Evolutionary conservation across 1,140 invertebrate species (phyloP).

Genomic region (Drosophila lacertosa): DNA sequence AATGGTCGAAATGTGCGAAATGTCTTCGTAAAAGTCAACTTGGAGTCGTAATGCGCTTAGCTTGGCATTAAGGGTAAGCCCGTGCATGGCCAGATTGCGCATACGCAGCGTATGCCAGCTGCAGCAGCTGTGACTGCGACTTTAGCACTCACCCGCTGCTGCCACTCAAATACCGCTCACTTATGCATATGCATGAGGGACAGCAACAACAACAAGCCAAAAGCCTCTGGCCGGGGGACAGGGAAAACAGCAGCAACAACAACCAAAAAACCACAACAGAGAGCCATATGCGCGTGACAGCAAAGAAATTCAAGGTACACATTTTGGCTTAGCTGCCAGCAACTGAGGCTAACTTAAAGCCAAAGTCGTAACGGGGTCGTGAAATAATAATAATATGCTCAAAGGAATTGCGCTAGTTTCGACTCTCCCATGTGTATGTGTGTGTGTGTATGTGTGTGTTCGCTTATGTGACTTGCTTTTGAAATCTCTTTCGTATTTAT

Average conservation of each 20-base stretch:
- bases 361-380: conserved; percentile 22
- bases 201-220: conserved; percentile 3
- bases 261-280: background rate
- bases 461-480: background rate
- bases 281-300: conserved; percentile 35
- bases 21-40: conserved; percentile 24
- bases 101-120: conserved; percentile 38
- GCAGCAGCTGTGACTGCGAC: background rate
- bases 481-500: conserved; percentile 4
- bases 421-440: background rate
- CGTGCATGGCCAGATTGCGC: conserved; percentile 23
- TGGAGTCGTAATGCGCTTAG: conserved; percentile 39
- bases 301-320: conserved; percentile 20
- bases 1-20: conserved; percentile 3
- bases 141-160: background rate
- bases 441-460: background rate
- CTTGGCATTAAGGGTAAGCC: conserved; percentile 6
- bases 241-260: conserved; percentile 2
- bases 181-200: conserved; percentile 34
- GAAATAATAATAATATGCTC: conserved; percentile 32
- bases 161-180: conserved; percentile 28
- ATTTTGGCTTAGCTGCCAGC: background rate
- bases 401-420: conserved; percentile 7
- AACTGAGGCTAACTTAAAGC: conserved; percentile 27
- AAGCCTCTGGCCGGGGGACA: conserved; percentile 9